Evolutionary conservation across 2,797 vertebrate species (phyloP).

Genomic region (Limnodromus scolopaceus): DNA sequence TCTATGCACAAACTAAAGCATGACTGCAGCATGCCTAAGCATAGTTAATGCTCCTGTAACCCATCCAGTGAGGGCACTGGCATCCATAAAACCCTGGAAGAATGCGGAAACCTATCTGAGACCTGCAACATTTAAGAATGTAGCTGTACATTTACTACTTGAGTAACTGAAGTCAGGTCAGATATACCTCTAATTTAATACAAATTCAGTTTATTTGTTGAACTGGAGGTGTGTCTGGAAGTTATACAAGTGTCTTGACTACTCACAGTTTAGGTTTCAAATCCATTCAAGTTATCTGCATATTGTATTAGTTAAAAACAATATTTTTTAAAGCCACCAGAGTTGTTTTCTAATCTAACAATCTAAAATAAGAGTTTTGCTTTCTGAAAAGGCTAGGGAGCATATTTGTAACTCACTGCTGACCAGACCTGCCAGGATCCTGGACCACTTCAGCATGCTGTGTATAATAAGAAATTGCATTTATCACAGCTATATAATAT

Average conservation of each 20-base stretch:
- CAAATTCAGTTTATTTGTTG: background rate
- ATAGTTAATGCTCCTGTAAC: fast-evolving
- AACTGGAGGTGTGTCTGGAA: background rate
- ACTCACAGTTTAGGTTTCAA: background rate
- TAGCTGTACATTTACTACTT: background rate
- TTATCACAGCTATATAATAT: background rate
- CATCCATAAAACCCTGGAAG: background rate
- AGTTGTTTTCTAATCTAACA: background rate
- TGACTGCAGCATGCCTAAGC: background rate
- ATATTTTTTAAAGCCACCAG: background rate
- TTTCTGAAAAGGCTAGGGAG: background rate
- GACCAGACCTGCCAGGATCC: background rate
- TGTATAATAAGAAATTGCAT: background rate
- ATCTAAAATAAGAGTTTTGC: background rate
- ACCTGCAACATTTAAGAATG: background rate
- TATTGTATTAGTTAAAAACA: background rate
- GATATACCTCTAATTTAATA: background rate
- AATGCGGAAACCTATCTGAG: background rate
- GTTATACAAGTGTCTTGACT: background rate
- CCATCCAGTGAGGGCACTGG: background rate
- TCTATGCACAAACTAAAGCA: background rate
- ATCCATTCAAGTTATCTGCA: background rate
- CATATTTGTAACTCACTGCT: background rate
- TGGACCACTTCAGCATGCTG: background rate
- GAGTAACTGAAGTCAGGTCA: background rate